Evolutionary conservation across 2,113 vertebrate genomes (phyloP).

Genomic region (Sitta europaea): DNA sequence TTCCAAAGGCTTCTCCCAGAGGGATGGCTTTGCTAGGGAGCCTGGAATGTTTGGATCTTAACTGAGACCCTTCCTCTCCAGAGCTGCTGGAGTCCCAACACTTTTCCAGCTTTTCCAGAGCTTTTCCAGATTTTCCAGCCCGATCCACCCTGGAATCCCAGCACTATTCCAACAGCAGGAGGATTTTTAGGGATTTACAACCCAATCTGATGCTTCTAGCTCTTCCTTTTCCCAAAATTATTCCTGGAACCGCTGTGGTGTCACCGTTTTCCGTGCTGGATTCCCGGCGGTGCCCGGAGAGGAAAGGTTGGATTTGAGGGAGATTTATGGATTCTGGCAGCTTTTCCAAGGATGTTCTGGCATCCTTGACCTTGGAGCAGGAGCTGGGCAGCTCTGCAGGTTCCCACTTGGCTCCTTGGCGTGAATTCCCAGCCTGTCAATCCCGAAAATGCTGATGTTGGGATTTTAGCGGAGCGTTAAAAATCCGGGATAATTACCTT

Average conservation of each 20-base stretch:
- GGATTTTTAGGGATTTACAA: not conserved
- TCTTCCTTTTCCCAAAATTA: not conserved
- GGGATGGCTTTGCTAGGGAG: not conserved
- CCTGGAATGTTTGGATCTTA: slow-evolving; percentile 62
- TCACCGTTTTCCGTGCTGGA: not conserved
- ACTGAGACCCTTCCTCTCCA: slow-evolving; percentile 63
- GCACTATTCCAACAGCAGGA: not conserved
- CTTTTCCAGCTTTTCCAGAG: not conserved
- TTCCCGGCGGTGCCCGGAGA: not conserved
- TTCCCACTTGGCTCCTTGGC: not conserved
- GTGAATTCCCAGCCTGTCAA: not conserved
- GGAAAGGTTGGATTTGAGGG: not conserved
- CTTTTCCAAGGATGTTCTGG: not conserved
- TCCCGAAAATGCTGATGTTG: not conserved
- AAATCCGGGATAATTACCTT: not conserved
- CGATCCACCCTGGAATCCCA: not conserved
- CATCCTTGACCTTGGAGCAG: slow-evolving; percentile 17
- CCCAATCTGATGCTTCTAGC: not conserved
- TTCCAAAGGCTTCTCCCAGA: slow-evolving; percentile 3
- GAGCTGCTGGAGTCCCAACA: slow-evolving; percentile 1
- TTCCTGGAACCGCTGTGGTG: accelerated
- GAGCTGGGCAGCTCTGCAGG: not conserved
- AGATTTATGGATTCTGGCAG: slow-evolving; percentile 31
- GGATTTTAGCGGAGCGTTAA: not conserved
- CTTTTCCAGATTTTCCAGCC: not conserved